phyloP scores from a whole-genome alignment of 1,140 invertebrate genomes.

The Orius laevigatus region DNA sequence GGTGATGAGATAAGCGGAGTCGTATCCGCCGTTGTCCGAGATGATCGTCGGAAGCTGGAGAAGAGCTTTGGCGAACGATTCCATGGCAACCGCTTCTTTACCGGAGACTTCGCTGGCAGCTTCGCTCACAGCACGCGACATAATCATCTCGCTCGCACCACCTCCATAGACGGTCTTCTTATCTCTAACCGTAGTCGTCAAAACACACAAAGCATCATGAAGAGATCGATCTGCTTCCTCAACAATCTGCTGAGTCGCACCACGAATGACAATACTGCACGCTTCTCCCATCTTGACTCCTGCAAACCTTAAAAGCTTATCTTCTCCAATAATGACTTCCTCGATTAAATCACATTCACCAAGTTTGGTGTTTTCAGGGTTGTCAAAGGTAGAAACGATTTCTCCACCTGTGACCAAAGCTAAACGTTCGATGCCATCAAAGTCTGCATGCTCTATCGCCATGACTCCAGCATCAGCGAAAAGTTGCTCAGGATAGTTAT shows the following conservation, averaged over 20 bases:
- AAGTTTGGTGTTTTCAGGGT: conserved; percentile 78
- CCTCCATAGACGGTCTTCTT: conserved; percentile 83
- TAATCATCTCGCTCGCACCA: conserved; percentile 90
- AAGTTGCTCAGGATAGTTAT: conserved; percentile 99
- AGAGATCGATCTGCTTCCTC: conserved; percentile 97
- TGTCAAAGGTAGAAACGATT: conserved; percentile 97
- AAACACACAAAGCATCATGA: conserved; percentile 95
- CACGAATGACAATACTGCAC: conserved; percentile 91
- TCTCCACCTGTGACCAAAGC: conserved; percentile 95
- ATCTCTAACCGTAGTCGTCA: conserved; percentile 89
- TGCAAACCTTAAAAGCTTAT: conserved; percentile 86
- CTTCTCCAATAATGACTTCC: conserved; percentile 96
- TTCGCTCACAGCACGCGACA: conserved; percentile 79
- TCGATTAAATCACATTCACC: conserved; percentile 92
- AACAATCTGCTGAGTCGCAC: conserved; percentile 97
- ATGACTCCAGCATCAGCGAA: conserved; percentile 97
- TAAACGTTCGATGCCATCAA: conserved; percentile 95
- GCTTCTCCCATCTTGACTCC: conserved; percentile 91
- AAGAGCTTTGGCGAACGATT: conserved; percentile 81
- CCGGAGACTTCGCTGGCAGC: conserved; percentile 81
- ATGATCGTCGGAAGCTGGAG: conserved; percentile 84
- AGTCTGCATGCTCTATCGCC: conserved; percentile 99
- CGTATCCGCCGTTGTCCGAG: conserved; percentile 96
- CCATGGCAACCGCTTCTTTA: conserved; percentile 95
- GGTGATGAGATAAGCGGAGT: conserved; percentile 86